phyloP scores from a whole-genome alignment of 2,888 invertebrate genomes.

The Epiblema foenella region DNA sequence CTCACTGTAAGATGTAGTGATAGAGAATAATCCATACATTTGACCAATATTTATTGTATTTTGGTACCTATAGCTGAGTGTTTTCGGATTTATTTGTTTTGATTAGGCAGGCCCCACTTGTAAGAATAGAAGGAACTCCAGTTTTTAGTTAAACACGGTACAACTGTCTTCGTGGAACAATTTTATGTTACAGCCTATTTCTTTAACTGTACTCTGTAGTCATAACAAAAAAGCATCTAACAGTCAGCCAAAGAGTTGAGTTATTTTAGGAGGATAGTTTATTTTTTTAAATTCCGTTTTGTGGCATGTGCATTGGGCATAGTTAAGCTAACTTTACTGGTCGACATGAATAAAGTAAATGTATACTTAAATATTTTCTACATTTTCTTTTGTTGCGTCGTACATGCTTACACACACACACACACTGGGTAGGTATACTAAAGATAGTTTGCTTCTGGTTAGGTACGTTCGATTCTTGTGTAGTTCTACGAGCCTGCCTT shows the following conservation, averaged over 20 bases:
- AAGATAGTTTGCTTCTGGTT: too few species aligned
- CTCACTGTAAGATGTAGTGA: not conserved
- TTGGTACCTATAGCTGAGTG: not conserved
- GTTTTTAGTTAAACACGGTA: slow-evolving; percentile 69
- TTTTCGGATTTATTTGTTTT: slow-evolving; percentile 63
- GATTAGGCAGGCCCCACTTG: slow-evolving; percentile 60
- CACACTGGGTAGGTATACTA: too few species aligned
- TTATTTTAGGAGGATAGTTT: slow-evolving; percentile 39
- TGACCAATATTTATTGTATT: slow-evolving; percentile 8
- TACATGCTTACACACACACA: too few species aligned
- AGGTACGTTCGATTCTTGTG: too few species aligned
- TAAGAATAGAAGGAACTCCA: slow-evolving; percentile 51
- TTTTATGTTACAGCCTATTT: slow-evolving; percentile 63
- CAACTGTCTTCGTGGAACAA: slow-evolving; percentile 75
- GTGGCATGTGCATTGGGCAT: slow-evolving; percentile 7
- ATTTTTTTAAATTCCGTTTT: slow-evolving; percentile 42
- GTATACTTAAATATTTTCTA: too few species aligned
- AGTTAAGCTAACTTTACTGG: not conserved
- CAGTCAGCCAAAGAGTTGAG: slow-evolving; percentile 24
- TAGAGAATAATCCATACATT: not conserved
- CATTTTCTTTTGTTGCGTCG: too few species aligned
- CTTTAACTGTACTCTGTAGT: slow-evolving; percentile 45
- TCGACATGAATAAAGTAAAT: not conserved
- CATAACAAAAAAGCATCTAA: slow-evolving; percentile 39
- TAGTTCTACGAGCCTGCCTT: too few species aligned